Base-by-base conservation (phyloP, 2,888 invertebrate species). In the Fissipunctia ypsillon region DNA sequence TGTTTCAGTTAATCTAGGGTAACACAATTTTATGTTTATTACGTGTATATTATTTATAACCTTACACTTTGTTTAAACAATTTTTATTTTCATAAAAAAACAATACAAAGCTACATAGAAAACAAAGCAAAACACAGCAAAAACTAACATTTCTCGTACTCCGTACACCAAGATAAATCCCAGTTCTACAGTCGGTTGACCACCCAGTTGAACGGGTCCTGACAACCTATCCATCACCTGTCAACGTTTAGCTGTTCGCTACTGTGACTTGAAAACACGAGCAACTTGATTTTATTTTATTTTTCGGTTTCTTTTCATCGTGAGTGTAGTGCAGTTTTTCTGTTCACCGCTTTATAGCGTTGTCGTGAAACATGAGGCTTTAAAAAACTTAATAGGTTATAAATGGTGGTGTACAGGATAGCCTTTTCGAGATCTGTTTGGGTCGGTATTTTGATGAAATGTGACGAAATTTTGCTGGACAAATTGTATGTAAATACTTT, bases 171-270 rank as follows among this genome's bases (percentile, higher is more conserved):
- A 79, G 79, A 79, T 79, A 70, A 70, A 83, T 78, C 57, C 25
- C 35, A 43, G 22, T 61, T 65, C 25, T 67, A 25, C 10, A 70
- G 52, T 83, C 66, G 57, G 66, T 63, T 70, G 63, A 83, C 83
- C 83, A 45, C 61, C 45, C 52, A 38, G 71, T 31, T 65, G 66
- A 71, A 63, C 54, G 54, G 43, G 6, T 19, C 31, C 41, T 66
- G 69, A 75, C 74, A 67, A 63, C 57, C 80, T 19, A 69, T 80
- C 73, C 57, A 67, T 80, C 73, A 83, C 28, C 14, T 66, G 73
- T 80, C 84, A 73, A 61, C 43, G 50, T 16, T 66, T 64, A 19
- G 31, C 64, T 56, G 59, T 54, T 64, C 31, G 48, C 38, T 19
- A n/a, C 69, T 56, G 65, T 60, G 48, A 54, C 72, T 70, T 56